Evolutionary conservation across 1,140 invertebrate species (phyloP), one percentile per base, ranked within the genome.

Genomic region (Macrobrachium rosenbergii): DNA sequence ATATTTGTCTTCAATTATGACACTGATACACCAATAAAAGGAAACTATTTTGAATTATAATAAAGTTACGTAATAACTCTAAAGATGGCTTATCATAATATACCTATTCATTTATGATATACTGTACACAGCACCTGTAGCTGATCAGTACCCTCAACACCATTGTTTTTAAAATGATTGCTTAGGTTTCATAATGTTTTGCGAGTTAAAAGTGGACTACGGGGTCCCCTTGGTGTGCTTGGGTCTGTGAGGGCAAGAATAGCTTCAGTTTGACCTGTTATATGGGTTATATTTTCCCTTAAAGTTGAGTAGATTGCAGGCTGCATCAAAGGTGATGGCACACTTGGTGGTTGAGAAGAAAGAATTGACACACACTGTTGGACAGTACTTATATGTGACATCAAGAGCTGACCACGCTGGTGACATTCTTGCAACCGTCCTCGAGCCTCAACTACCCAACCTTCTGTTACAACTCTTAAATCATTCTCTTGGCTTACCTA

Each of bases 381-480:
- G 37, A 83, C 45, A 19, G 82, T 75, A 37, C 45, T 28, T 52
- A 83, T 73, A 58, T 83, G 88, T 58, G 63, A 63, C 2, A 60
- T 63, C 43, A 83, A 75, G 43, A 69, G 59, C n/a, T 59, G 67
- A 60, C 87, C 81, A 23, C 76, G 58, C 28, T 80, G 64, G 80
- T 90, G 87, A 67, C 87, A 87, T 52, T 88, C 63, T n/a, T 88
- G 80, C 28, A 90, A 72, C 17, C 87, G 87, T 45, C 82, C 80
- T 21, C 89, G 87, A 52, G 87, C 82, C 60, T 90, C 89, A 28
- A 90, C 87, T 52, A 90, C 83, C 87, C 86, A 83, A 14, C 78
- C 82, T 62, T 90, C 89, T 16, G 89, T 88, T 63, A 88, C 84
- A 62, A 69, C 80, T 62, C 87, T 82, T 21, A 90, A 75, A 72